Conservation (phyloP, 2,888 invertebrate genomes). For the Harpalus rubripes region DNA sequence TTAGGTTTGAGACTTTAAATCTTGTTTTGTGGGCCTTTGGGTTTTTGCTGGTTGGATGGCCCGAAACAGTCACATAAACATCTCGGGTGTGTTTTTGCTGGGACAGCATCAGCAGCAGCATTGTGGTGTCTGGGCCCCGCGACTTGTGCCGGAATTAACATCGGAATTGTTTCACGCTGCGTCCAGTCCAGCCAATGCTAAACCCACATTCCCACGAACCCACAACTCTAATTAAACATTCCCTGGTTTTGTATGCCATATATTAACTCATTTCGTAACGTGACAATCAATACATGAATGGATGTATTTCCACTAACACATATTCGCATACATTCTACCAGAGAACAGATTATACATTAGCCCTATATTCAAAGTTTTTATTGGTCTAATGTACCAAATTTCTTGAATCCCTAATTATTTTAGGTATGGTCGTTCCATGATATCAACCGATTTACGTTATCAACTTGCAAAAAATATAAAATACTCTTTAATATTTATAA, state of each 20-base stretch:
- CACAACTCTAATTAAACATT: conserved; percentile 40
- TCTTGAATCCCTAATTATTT: no score
- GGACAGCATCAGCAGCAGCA: conserved; percentile 15
- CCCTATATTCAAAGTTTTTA: no score
- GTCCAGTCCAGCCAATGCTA: conserved; percentile 31
- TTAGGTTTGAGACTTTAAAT: conserved; percentile 6
- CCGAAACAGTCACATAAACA: conserved; percentile 65
- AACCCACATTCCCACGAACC: conserved; percentile 61
- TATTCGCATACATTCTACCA: not conserved
- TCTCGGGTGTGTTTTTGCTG: conserved; percentile 55
- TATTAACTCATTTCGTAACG: not conserved
- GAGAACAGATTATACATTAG: no score
- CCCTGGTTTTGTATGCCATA: conserved; percentile 29
- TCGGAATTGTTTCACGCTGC: conserved; percentile 65
- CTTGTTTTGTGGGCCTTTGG: not conserved
- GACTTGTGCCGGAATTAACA: conserved; percentile 60
- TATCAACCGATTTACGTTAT: no score
- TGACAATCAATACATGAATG: not conserved
- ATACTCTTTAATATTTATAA: no score
- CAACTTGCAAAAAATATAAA: no score
- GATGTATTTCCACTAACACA: not conserved
- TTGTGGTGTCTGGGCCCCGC: conserved; percentile 34
- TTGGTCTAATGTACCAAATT: no score
- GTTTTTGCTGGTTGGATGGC: conserved; percentile 31
- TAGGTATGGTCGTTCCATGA: no score